These are phyloP conservation scores for Cephus sareptanus DNA, from an alignment of 2,888 invertebrate genomes.

Conservation along the genomic window DNA sequence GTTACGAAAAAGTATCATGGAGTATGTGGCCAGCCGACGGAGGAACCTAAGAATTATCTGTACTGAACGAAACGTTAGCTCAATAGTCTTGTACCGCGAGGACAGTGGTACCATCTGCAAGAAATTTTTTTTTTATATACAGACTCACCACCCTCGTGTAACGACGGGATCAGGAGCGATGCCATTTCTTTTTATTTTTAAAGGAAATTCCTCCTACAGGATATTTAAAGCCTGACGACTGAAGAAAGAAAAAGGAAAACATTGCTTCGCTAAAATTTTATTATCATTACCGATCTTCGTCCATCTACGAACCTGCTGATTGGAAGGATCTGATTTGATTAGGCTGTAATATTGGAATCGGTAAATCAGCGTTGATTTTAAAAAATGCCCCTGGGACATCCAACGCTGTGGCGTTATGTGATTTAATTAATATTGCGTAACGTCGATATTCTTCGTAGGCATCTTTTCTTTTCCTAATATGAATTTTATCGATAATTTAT, in stretches of 20 bases:
- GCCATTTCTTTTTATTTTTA: background rate
- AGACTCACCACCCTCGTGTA: background rate
- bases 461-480: background rate
- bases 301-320: background rate
- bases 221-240: background rate
- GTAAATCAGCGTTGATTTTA: background rate
- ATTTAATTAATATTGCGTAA: background rate
- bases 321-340: background rate
- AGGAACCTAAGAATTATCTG: slow-evolving; percentile 88
- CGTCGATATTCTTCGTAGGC: too few species aligned
- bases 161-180: background rate
- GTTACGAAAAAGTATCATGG: slow-evolving; percentile 85
- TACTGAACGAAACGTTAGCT: slow-evolving; percentile 68
- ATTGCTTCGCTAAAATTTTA: slow-evolving; percentile 12
- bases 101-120: background rate
- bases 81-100: background rate
- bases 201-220: background rate
- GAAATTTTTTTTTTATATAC: background rate
- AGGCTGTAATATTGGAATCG: background rate
- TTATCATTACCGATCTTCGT: slow-evolving; percentile 18
- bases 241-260: background rate
- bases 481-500: background rate
- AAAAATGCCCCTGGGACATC: background rate
- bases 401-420: background rate
- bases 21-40: slow-evolving; percentile 85